Conservation (phyloP, 2,797 vertebrate species). For the Arrhamphus sclerolepis region DNA sequence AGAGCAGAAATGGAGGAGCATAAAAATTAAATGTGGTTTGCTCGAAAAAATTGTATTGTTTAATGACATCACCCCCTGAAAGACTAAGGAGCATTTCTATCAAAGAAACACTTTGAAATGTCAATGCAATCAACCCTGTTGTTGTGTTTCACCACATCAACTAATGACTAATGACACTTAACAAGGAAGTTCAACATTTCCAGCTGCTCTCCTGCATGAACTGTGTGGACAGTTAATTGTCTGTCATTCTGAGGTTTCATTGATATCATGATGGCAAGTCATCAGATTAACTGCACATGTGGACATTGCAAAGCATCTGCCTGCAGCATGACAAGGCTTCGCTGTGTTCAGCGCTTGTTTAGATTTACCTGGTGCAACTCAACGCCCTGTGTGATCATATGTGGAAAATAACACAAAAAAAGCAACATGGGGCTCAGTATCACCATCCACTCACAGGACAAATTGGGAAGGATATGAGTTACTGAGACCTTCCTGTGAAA, state of each 20-base stretch:
- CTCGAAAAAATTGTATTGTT: neutral
- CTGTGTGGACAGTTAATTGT: slow-evolving; percentile 55
- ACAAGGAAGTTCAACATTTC: slow-evolving; percentile 62
- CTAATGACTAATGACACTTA: slow-evolving; percentile 60
- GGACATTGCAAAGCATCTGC: neutral
- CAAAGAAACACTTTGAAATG: slow-evolving; percentile 2
- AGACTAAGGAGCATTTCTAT: slow-evolving; percentile 8
- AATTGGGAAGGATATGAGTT: slow-evolving; percentile 11
- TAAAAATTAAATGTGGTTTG: slow-evolving; percentile 12
- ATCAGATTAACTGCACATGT: slow-evolving; percentile 3
- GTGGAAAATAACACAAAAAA: neutral
- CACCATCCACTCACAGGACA: slow-evolving; percentile 1
- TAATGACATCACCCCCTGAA: slow-evolving; percentile 1
- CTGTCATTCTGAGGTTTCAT: slow-evolving; percentile 22
- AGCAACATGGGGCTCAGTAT: neutral
- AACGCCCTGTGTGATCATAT: neutral
- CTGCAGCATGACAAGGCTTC: neutral
- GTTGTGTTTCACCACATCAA: slow-evolving; percentile 6
- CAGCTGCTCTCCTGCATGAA: slow-evolving; percentile 44
- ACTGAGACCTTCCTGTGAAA: slow-evolving; percentile 12
- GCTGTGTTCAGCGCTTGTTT: slow-evolving; percentile 2
- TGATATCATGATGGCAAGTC: slow-evolving; percentile 5
- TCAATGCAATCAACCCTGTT: slow-evolving; percentile 20
- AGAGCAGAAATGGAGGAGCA: too few species aligned
- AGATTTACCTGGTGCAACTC: neutral